phyloP scores from a whole-genome alignment of 1,140 invertebrate genomes.

The Drosophila sproati region DNA sequence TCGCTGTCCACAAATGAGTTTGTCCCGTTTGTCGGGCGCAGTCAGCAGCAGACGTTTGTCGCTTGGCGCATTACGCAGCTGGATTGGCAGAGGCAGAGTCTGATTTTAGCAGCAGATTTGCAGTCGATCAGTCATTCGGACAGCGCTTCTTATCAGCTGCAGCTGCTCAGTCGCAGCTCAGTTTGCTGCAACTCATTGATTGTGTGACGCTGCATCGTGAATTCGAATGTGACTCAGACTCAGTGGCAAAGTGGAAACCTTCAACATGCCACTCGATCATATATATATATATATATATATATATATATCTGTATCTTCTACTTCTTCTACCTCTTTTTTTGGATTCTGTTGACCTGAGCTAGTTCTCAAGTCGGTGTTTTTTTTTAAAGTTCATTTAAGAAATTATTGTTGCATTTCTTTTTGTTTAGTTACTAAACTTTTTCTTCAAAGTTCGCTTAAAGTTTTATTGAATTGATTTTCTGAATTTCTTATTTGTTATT shows the following conservation, averaged over 20 bases:
- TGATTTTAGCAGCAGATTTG: conserved; percentile 3
- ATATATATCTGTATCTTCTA: no score
- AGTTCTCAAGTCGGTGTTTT: neutral
- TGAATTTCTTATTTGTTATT: no score
- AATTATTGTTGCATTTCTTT: no score
- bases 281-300: no score
- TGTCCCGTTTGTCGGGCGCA: conserved; percentile 43
- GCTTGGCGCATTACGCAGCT: conserved; percentile 2
- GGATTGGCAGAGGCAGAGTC: neutral
- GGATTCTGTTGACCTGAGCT: no score
- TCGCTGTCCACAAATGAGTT: conserved; percentile 47
- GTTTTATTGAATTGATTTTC: no score
- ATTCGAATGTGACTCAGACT: neutral
- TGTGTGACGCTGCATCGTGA: conserved; percentile 1
- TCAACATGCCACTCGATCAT: neutral
- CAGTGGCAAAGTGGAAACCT: neutral
- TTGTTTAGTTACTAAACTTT: no score
- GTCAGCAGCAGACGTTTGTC: conserved; percentile 4
- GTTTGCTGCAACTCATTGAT: neutral
- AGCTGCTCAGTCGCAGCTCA: neutral
- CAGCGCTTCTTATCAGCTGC: conserved; percentile 1
- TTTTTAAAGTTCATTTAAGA: neutral
- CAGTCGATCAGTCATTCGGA: conserved; percentile 17
- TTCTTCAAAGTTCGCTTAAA: no score
- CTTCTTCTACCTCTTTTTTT: no score